A percentile compares a stretch with the other conserved stretches of the same genome.
phyloP scores from a whole-genome alignment of 2,888 invertebrate genomes.

The Spisula solida region DNA sequence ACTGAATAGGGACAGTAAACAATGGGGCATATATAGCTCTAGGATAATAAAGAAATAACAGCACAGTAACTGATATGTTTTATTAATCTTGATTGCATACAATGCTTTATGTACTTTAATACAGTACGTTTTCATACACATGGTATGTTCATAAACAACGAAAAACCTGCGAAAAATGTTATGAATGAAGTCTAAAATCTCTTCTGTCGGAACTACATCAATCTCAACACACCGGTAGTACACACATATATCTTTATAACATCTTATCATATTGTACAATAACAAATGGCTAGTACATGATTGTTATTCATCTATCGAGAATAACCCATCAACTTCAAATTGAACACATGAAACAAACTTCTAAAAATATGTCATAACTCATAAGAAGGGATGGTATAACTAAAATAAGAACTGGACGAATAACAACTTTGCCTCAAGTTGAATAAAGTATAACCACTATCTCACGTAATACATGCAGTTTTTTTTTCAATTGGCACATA shows the following conservation, averaged over 20 bases:
- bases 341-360: slow-evolving; percentile 1
- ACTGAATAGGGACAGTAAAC: too few species aligned
- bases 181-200: not conserved
- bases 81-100: slow-evolving; percentile 52
- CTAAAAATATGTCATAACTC: not conserved
- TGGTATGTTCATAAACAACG: not conserved
- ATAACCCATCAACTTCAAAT: not conserved
- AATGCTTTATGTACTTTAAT: slow-evolving; percentile 28
- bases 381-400: not conserved
- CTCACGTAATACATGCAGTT: not conserved
- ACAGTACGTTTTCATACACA: slow-evolving; percentile 7
- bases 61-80: slow-evolving; percentile 41
- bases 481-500: slow-evolving; percentile 9
- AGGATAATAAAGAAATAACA: not conserved
- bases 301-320: not conserved
- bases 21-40: too few species aligned
- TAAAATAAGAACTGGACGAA: not conserved
- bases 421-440: not conserved
- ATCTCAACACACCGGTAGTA: not conserved
- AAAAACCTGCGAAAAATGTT: slow-evolving; percentile 9
- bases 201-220: not conserved
- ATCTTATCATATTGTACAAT: not conserved
- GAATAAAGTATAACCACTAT: not conserved
- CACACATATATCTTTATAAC: not conserved
- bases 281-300: slow-evolving; percentile 2